These are phyloP conservation scores for Spermophilus dauricus DNA, from an alignment of 2,113 vertebrate species.

Conservation along the genomic window DNA sequence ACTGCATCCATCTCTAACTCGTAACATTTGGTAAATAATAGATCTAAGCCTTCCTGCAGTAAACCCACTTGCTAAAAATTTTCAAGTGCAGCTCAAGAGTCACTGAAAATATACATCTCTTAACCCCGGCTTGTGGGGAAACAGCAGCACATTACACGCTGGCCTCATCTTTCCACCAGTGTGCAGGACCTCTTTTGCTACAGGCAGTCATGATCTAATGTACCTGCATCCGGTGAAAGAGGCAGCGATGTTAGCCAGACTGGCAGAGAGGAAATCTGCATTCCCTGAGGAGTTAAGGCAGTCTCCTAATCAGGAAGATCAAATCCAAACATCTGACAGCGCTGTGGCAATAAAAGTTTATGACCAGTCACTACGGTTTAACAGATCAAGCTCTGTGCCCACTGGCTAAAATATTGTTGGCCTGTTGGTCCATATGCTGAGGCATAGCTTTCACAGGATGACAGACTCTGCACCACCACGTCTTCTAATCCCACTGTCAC, in stretches of 20 bases:
- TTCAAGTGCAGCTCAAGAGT: not conserved
- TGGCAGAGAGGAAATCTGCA: constrained; percentile 21
- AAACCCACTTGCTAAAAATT: constrained; percentile 14
- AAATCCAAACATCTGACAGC: constrained; percentile 53
- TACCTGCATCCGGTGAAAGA: not conserved
- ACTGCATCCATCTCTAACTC: not conserved
- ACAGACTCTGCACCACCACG: not conserved
- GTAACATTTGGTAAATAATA: constrained; percentile 49
- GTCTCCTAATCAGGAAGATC: constrained; percentile 53
- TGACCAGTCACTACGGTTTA: not conserved
- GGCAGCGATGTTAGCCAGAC: not conserved
- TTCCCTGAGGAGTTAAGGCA: not conserved
- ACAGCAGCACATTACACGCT: not conserved
- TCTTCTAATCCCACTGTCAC: not conserved
- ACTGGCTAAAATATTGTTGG: not conserved
- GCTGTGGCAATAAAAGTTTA: not conserved
- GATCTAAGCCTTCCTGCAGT: constrained; percentile 37
- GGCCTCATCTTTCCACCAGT: not conserved
- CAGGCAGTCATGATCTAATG: not conserved
- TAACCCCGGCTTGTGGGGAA: not conserved
- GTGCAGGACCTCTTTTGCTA: not conserved
- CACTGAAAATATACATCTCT: constrained; percentile 28
- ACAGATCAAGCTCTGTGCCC: not conserved
- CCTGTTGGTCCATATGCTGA: not conserved
- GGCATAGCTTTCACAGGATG: not conserved